Percentiles rank a stretch among this genome's conserved stretches.
Evolutionary conservation across 1,140 invertebrate genomes (phyloP).

Genomic region (Brachionus koreanus): DNA sequence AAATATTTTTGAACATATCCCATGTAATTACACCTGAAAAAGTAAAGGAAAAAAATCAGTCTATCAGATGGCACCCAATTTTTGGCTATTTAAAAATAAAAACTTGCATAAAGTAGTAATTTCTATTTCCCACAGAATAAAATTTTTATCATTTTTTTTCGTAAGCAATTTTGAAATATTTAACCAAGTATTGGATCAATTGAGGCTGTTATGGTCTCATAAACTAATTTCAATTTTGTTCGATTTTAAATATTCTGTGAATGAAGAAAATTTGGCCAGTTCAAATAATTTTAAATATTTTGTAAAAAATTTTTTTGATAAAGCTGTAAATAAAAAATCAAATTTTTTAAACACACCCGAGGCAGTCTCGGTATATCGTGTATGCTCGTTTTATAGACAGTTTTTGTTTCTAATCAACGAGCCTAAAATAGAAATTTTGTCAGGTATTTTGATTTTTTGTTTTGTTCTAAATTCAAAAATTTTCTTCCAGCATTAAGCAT

Average conservation of each 20-base stretch:
- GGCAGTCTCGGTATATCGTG: constrained; percentile 12
- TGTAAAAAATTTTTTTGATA: constrained; percentile 37
- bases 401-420: constrained; percentile 35
- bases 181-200: constrained; percentile 10
- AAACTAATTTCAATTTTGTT: constrained; percentile 7
- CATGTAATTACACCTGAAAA: neutral
- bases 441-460: neutral
- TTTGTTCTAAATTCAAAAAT: neutral
- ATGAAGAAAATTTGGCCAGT: constrained; percentile 8
- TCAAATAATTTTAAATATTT: constrained; percentile 17
- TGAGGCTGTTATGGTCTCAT: constrained; percentile 41
- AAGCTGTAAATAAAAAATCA: constrained; percentile 25
- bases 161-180: constrained; percentile 27
- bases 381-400: constrained; percentile 39
- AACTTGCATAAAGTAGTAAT: neutral
- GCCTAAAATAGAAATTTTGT: constrained; percentile 26
- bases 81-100: constrained; percentile 22
- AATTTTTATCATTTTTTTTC: neutral
- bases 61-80: constrained; percentile 37
- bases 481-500: neutral
- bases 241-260: neutral
- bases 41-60: neutral
- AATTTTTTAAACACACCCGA: constrained; percentile 19
- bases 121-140: neutral
- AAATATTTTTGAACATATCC: constrained; percentile 17